Base-by-base conservation (phyloP, 92 coral and sea anemone genomes). In the Zoanthus sansibaricus region DNA sequence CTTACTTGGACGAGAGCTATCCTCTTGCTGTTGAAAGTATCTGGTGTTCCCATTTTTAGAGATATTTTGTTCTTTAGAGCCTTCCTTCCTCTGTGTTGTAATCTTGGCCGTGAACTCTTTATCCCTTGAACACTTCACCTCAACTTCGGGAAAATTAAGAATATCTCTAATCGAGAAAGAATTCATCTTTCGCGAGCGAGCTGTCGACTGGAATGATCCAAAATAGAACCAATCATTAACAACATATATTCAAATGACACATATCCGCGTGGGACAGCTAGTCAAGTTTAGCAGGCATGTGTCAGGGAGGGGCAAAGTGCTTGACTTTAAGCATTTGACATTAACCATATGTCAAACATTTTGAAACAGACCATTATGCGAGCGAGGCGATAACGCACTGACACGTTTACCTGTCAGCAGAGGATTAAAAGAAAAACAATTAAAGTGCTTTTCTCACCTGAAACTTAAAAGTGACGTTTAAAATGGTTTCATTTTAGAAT, bases 251-350 rank as follows among this genome's bases (percentile, higher is more conserved):
- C 85, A 80, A 66, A 66, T 80, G 85, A 80, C 85, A 80, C 52
- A 80, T 49, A 49, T 80, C 85, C 85, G 85, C 85, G 85, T 80
- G 85, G 85, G 85, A 80, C 85, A 80, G 85, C 85, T 80, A 80
- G 85, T 80, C 85, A 76, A 76, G 68, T 76, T 51, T 76, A 76
- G 82, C 82, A 66, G 85, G 58, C 85, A 80, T 80, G 85, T 80
- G 85, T 80, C 85, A 80, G 85, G 85, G 85, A 75, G 85, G 85
- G 74, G 85, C 85, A 75, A 80, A 64, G 85, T 80, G 61, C 85
- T 80, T 80, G 74, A 80, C 59, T 66, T 66, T 80, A 74, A 80
- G 74, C 85, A 66, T 25, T 66, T 80, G 85, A 80, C 85, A 80
- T 16, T 80, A 80, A 80, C 85, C 85, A 80, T 80, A 80, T 80